A percentile compares a stretch with the other conserved stretches of the same genome.
phyloP scores from a whole-genome alignment of 2,113 vertebrate genomes.

The Leptosomus discolor region DNA sequence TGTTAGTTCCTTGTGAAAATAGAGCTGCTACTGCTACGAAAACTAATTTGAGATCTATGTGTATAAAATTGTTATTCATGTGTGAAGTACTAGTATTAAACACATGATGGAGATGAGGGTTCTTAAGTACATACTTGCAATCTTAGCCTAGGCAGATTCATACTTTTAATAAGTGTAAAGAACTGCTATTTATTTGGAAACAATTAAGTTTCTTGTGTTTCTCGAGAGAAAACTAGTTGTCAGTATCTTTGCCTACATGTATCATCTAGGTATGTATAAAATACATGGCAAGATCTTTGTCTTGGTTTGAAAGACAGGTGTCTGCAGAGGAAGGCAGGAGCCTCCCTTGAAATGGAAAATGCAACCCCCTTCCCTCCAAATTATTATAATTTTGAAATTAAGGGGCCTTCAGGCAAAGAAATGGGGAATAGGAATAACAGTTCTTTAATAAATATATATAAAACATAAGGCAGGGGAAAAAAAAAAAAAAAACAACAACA shows the following conservation, averaged over 20 bases:
- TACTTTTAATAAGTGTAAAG: neutral
- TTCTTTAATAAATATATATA: too few species aligned
- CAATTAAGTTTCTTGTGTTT: neutral
- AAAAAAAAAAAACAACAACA: too few species aligned
- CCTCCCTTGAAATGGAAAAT: too few species aligned
- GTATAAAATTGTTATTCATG: neutral
- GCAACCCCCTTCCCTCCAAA: too few species aligned
- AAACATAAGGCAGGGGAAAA: too few species aligned
- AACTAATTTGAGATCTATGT: neutral
- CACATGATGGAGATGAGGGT: neutral
- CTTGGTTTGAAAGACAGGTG: too few species aligned
- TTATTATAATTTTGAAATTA: too few species aligned
- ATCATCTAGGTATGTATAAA: neutral
- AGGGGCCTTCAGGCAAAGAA: too few species aligned
- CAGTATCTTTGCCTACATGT: neutral
- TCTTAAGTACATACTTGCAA: neutral
- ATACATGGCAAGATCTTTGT: neutral
- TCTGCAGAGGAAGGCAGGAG: too few species aligned
- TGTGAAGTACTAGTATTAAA: neutral
- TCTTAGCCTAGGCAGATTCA: neutral
- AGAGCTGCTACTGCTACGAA: neutral
- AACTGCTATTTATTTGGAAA: neutral
- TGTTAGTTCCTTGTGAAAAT: neutral
- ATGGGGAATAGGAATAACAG: too few species aligned
- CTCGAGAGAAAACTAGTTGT: neutral